Evolutionary conservation across 2,888 invertebrate genomes (phyloP).

Genomic region (Megaustenia siamemsis): DNA sequence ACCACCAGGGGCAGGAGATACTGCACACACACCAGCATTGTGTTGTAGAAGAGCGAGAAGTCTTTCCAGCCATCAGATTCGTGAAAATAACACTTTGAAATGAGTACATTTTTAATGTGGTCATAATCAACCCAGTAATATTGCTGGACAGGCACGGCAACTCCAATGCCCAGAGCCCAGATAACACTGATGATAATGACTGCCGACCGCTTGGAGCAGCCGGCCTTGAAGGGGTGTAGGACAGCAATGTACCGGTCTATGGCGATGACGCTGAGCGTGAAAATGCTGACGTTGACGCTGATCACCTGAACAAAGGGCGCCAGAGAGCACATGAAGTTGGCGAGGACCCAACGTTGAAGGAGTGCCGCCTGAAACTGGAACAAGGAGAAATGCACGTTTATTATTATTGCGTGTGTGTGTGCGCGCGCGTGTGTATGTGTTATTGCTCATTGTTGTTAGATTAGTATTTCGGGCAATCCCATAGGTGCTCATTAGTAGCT

Average conservation of each 20-base stretch:
- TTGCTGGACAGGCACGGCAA: conserved; percentile 84
- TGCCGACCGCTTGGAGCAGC: conserved; percentile 86
- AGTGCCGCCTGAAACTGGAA: conserved; percentile 89
- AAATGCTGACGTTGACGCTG: conserved; percentile 92
- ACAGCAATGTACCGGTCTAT: conserved; percentile 87
- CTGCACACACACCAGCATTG: conserved; percentile 80
- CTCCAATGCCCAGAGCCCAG: conserved; percentile 86
- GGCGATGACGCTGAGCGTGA: conserved; percentile 92
- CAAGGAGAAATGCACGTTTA: not conserved
- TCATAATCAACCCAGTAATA: conserved; percentile 65
- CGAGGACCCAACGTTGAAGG: conserved; percentile 91
- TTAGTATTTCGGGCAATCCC: too few relatives aligned
- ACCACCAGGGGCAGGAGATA: conserved; percentile 90
- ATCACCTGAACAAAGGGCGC: conserved; percentile 93
- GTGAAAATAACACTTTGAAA: conserved; percentile 33
- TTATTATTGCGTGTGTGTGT: not conserved
- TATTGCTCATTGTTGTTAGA: too few relatives aligned
- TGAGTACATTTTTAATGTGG: conserved; percentile 14
- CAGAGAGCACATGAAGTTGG: conserved; percentile 91
- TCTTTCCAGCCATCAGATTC: conserved; percentile 26
- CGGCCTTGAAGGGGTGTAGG: conserved; percentile 83
- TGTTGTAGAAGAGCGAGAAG: conserved; percentile 75
- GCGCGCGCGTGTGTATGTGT: not conserved
- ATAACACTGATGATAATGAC: conserved; percentile 88
- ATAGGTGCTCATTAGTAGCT: too few relatives aligned